Evolutionary conservation across 1,140 invertebrate genomes (phyloP).

Genomic region (Euglossa dilemma): DNA sequence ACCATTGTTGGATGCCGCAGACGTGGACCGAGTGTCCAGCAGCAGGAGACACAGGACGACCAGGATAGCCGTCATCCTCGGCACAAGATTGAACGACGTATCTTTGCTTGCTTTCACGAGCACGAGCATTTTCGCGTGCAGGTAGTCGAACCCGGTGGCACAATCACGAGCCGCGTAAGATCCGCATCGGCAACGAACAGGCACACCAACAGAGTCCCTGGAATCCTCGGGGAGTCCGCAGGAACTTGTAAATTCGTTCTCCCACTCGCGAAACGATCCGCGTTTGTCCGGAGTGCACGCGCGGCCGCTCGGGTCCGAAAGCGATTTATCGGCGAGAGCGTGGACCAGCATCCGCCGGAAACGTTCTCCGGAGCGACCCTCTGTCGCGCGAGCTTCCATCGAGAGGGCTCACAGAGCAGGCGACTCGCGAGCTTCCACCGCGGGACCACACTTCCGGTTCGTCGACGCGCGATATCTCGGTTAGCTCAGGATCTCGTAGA

Average conservation of each 20-base stretch:
- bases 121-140: slow-evolving; percentile 41
- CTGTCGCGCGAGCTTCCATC: slow-evolving; percentile 42
- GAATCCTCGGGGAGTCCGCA: background rate
- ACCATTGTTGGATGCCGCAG: slow-evolving; percentile 76
- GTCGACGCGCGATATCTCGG: background rate
- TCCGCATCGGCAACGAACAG: slow-evolving; percentile 50
- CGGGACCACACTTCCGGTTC: background rate
- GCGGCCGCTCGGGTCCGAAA: background rate
- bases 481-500: slow-evolving; percentile 68
- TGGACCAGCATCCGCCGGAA: slow-evolving; percentile 13
- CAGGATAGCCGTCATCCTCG: slow-evolving; percentile 69
- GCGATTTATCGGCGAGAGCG: background rate
- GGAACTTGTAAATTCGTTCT: slow-evolving; percentile 17
- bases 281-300: slow-evolving; percentile 15
- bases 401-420: background rate
- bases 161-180: slow-evolving; percentile 44
- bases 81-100: slow-evolving; percentile 44
- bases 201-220: slow-evolving; percentile 46
- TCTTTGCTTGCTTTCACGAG: slow-evolving; percentile 35
- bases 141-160: slow-evolving; percentile 43
- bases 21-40: slow-evolving; percentile 64
- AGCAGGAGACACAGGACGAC: slow-evolving; percentile 68
- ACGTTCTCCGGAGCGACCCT: slow-evolving; percentile 7
- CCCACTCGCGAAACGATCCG: slow-evolving; percentile 25
- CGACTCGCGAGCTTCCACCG: background rate